These are phyloP conservation scores for Xenentodon cancila DNA, from an alignment of 2,797 vertebrate species.

Conservation along the genomic window DNA sequence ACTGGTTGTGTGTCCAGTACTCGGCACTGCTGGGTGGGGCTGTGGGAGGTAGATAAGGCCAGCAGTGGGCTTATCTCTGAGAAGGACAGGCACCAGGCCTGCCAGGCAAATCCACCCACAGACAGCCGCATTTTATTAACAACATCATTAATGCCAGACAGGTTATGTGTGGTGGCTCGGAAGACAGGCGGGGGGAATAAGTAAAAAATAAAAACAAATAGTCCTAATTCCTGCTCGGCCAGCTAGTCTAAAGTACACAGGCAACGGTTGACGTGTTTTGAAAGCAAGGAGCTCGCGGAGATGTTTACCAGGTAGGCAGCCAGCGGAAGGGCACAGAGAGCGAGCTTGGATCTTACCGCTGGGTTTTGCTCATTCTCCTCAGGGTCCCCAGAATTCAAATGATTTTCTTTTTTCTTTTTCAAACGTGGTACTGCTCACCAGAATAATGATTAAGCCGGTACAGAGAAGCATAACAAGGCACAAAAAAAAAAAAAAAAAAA, in stretches of 20 bases:
- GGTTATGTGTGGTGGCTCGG: conserved; percentile 73
- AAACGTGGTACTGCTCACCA: conserved; percentile 87
- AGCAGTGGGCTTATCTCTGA: conserved; percentile 77
- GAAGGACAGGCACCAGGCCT: conserved; percentile 86
- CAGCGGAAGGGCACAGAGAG: conserved; percentile 71
- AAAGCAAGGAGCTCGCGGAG: conserved; percentile 94
- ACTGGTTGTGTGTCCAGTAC: conserved; percentile 76
- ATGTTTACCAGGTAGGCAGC: conserved; percentile 90
- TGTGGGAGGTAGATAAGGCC: conserved; percentile 81
- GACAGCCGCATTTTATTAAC: conserved; percentile 77
- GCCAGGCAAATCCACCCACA: conserved; percentile 83
- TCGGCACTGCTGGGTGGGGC: conserved; percentile 74
- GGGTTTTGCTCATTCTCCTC: conserved; percentile 73
- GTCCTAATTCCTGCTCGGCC: conserved; percentile 93
- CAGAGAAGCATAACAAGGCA: conserved; percentile 74
- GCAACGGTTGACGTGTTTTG: conserved; percentile 93
- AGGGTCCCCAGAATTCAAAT: conserved; percentile 78
- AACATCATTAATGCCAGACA: conserved; percentile 81
- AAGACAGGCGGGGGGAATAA: conserved; percentile 60
- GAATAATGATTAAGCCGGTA: conserved; percentile 92
- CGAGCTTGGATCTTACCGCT: conserved; percentile 77
- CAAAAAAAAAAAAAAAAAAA: conserved; percentile 61
- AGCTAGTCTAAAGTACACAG: conserved; percentile 90
- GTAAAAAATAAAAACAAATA: conserved; percentile 44
- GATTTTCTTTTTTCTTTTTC: conserved; percentile 77